These are phyloP conservation scores for Petromus typicus DNA, from an alignment of 2,113 vertebrate species.

Conservation along the genomic window DNA sequence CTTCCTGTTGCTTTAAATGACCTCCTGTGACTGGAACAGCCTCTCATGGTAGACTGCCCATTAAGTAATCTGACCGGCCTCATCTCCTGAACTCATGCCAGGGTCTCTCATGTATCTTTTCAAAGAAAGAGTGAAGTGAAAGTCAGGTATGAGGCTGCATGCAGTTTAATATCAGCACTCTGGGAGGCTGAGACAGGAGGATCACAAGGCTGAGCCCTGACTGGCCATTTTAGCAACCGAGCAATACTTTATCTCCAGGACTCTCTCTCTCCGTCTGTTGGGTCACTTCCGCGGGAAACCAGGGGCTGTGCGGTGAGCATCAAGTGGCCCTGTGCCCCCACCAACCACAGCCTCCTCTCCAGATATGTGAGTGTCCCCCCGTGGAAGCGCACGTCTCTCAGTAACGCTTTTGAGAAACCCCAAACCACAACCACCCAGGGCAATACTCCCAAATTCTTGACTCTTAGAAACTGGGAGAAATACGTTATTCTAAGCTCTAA, in stretches of 20 bases:
- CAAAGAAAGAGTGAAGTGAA: neutral
- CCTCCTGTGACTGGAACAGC: neutral
- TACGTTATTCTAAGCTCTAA: neutral
- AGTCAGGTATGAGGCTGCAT: neutral
- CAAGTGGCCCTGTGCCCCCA: neutral
- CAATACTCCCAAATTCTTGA: neutral
- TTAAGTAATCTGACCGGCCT: neutral
- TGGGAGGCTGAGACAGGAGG: neutral
- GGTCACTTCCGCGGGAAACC: neutral
- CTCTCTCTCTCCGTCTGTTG: neutral
- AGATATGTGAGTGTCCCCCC: neutral
- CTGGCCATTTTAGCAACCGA: neutral
- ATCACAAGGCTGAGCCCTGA: neutral
- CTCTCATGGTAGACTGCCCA: neutral
- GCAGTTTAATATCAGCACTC: neutral
- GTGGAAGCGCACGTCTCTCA: neutral
- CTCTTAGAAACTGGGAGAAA: neutral
- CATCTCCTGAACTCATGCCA: neutral
- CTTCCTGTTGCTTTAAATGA: neutral
- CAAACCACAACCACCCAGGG: neutral
- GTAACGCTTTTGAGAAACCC: neutral
- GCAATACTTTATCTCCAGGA: neutral
- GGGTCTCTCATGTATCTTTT: neutral
- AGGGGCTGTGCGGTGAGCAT: neutral
- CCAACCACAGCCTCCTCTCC: neutral